Conservation (phyloP, 2,113 vertebrate genomes). For the Pseudorhombus dupliciocellatus region DNA sequence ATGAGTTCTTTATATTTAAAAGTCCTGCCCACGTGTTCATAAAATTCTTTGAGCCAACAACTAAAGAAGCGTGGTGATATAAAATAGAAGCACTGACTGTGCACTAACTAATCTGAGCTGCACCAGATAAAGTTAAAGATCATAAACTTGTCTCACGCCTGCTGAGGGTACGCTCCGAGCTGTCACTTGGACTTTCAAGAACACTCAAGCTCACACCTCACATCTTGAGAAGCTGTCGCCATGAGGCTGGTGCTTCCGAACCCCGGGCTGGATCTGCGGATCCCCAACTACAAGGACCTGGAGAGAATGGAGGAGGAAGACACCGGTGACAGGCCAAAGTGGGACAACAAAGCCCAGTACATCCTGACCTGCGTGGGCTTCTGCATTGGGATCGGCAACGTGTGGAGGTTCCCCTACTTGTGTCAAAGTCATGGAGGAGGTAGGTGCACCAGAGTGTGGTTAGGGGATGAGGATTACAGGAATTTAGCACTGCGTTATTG, state of each 20-base stretch:
- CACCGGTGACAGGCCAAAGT: conserved; percentile 85
- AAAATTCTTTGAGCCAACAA: conserved; percentile 81
- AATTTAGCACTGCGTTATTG: neutral
- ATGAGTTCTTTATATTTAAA: neutral
- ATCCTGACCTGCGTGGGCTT: conserved; percentile 93
- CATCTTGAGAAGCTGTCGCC: conserved; percentile 43
- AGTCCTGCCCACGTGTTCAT: neutral
- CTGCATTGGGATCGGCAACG: conserved; percentile 92
- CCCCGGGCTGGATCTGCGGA: conserved; percentile 84
- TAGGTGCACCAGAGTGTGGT: conserved; percentile 56
- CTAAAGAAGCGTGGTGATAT: conserved; percentile 81
- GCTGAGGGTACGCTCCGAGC: neutral
- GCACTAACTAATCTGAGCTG: conserved; percentile 29
- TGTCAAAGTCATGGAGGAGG: conserved; percentile 96
- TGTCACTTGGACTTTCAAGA: conserved; percentile 20
- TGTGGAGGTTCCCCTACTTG: conserved; percentile 93
- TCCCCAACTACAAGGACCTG: conserved; percentile 82
- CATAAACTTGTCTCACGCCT: conserved; percentile 38
- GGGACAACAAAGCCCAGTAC: conserved; percentile 95
- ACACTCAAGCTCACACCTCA: neutral
- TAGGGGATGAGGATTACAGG: no score
- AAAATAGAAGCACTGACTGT: conserved; percentile 13
- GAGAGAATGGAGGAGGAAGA: conserved; percentile 84
- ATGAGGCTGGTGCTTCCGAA: conserved; percentile 86
- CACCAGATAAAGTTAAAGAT: conserved; percentile 39